Base-by-base conservation (phyloP, 2,797 vertebrate genomes). In the Artibeus jamaicensis region DNA sequence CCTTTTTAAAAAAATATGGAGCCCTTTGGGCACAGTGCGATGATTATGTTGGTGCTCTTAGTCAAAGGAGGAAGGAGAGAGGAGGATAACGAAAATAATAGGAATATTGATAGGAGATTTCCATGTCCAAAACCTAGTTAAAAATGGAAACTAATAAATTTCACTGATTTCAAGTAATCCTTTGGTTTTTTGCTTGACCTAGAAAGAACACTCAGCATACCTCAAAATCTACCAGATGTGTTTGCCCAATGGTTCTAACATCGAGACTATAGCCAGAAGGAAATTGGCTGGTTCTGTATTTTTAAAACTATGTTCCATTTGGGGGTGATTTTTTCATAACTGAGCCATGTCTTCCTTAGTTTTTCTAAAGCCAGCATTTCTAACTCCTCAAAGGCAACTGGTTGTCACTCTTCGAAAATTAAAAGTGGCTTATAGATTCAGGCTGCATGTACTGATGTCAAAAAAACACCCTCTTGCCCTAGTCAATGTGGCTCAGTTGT, bases 21-120 rank as follows among this genome's bases (percentile, higher is more conserved):
- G 65, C 4, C 11, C 39, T 0, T 11, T 65, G 10, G 11, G 14
- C 5, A 71, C 3, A 77, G 19, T 21, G 0, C 0, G n/a, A 32
- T 65, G 16, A 67, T 8, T 70, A 18, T 46, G 9, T 11, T 85
- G 55, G 37, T 0, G 48, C 8, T 34, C 22, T 48, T 46, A 16
- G 24, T 37, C 6, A 55, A 73, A 29, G 21, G 14, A 46, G 16
- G 16, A 76, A 29, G 67, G 22, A 57, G 3, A 32, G 1, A 55
- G 3, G 32, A 59, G 14, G 26, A 42, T 65, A 73, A 67, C 0
- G 4, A 32, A 62, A 62, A 16, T 44, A 62, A n/a, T 14, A 39
- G 65, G 9, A 90, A 71, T 48, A 5, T 95, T 46, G 65, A 6
- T 9, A 57, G 29, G 10, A 74, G 29, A 74, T 50, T 53, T n/a